Evolutionary conservation across 2,797 vertebrate genomes (phyloP), one percentile per base, ranked within the genome.

Genomic region (Molothrus aeneus): DNA sequence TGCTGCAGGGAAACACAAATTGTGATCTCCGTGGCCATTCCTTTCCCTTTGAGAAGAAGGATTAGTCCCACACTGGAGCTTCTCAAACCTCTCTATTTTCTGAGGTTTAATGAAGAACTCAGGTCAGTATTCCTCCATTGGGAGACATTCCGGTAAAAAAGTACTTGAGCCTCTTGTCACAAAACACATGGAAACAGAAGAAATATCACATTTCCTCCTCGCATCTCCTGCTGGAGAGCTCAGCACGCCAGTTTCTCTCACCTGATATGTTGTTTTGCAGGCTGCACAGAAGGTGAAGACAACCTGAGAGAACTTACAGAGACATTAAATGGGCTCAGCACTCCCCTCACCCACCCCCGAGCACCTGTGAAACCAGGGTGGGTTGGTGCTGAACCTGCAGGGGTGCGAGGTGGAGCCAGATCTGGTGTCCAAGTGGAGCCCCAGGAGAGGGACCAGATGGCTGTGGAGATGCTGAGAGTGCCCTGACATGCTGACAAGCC

Each of bases 291-390:
- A 85, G 60, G 56, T 56, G 53, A 88, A 80, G 80, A 78, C 65
- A 73, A 65, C 34, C 51, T 56, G 72, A 80, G 72, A 45, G 69
- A 69, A 56, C 34, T 77, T 48, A 73, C 10, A 65, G 64, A 85
- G 68, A 59, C 15, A 54, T 59, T 54, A 80, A 63, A 83, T 40
- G 25, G 8, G 6, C 72, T 92, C 31, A 73, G 51, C 1, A 0
- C 19, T 77, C 42, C 56, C 38, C 26, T 80, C 50, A 53, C 11
- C 28, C 1, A 0, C 80, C 45, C 15, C 9, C 2, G 0, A 78
- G 42, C 3, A 1, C 61, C 38, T 63, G 20, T 31, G 80, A 71
- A 80, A 84, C 51, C 7, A 8, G 42, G 22, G 19, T 5, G 21
- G 21, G 29, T 66, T 24, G 7, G 19, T 74, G 69, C 79, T 83